These are phyloP conservation scores for Prenolepis imparis DNA, from an alignment of 2,888 invertebrate genomes.

Conservation along the genomic window DNA sequence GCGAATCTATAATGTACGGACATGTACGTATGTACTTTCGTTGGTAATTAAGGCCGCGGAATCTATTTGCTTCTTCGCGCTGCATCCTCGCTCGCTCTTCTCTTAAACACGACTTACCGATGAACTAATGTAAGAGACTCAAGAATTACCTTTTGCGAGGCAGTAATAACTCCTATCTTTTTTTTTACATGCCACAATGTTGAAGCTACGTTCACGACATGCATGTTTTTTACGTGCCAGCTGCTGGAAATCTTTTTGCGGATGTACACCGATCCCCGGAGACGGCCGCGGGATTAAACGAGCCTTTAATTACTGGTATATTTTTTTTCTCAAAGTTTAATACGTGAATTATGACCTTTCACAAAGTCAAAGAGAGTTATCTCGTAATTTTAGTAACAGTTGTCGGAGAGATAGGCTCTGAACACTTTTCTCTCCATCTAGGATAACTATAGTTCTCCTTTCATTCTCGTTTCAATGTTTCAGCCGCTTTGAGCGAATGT, in stretches of 20 bases:
- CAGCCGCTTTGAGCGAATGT: background rate
- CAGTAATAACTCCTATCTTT: conserved; percentile 37
- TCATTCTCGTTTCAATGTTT: conserved; percentile 7
- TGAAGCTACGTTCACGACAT: conserved; percentile 18
- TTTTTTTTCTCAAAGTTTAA: conserved; percentile 18
- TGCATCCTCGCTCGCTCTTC: conserved; percentile 32
- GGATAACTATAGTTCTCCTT: conserved; percentile 7
- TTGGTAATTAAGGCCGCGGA: conserved; percentile 52
- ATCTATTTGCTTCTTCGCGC: conserved; percentile 29
- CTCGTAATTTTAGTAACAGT: background rate
- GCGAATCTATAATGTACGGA: conserved; percentile 36
- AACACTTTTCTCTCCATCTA: background rate
- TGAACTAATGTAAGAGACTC: conserved; percentile 43
- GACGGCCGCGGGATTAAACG: conserved; percentile 23
- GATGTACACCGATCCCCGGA: background rate
- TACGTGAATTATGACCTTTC: background rate
- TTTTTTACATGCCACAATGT: conserved; percentile 42
- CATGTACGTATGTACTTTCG: conserved; percentile 12
- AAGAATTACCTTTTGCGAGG: conserved; percentile 39
- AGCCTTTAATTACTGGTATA: conserved; percentile 35
- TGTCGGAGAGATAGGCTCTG: background rate
- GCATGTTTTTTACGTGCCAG: conserved; percentile 23
- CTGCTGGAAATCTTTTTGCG: conserved; percentile 36
- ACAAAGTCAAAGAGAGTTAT: background rate
- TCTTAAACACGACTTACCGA: background rate